A percentile compares a stretch with the other conserved stretches of the same genome.
Conservation (phyloP, 2,888 invertebrate species). For the Volucella bombylans region DNA sequence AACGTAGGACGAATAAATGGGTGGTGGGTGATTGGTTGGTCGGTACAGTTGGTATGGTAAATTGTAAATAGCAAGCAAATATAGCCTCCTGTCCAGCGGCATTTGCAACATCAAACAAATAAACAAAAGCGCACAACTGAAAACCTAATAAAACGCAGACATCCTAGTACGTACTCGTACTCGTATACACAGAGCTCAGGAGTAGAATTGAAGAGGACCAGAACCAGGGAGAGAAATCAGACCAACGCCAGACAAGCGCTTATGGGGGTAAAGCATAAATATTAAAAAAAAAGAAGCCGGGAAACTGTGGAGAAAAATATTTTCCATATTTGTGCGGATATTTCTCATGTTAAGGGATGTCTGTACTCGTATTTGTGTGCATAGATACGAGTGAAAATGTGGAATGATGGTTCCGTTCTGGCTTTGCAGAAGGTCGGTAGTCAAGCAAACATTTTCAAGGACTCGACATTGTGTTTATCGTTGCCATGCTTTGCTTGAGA, state of each 20-base stretch:
- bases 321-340: conserved; percentile 65
- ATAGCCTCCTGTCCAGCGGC: conserved; percentile 42
- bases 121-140: conserved; percentile 52
- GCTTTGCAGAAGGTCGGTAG: not conserved
- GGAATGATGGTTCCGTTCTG: conserved; percentile 55
- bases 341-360: conserved; percentile 15
- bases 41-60: no score
- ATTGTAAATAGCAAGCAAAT: no score
- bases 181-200: not conserved
- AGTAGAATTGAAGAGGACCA: no score
- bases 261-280: not conserved
- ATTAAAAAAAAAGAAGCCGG: not conserved
- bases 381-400: conserved; percentile 32
- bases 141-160: conserved; percentile 69
- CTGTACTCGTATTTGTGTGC: not conserved
- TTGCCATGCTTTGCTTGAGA: conserved; percentile 28
- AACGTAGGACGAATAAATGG: conserved; percentile 30
- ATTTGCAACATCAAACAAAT: conserved; percentile 72
- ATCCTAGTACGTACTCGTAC: not conserved
- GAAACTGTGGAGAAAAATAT: conserved; percentile 45
- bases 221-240: not conserved
- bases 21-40: not conserved
- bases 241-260: conserved; percentile 43
- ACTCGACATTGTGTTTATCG: conserved; percentile 69
- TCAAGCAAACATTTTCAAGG: conserved; percentile 59